phyloP scores from a whole-genome alignment of 1,140 invertebrate species.

The Eufriesea mexicana region DNA sequence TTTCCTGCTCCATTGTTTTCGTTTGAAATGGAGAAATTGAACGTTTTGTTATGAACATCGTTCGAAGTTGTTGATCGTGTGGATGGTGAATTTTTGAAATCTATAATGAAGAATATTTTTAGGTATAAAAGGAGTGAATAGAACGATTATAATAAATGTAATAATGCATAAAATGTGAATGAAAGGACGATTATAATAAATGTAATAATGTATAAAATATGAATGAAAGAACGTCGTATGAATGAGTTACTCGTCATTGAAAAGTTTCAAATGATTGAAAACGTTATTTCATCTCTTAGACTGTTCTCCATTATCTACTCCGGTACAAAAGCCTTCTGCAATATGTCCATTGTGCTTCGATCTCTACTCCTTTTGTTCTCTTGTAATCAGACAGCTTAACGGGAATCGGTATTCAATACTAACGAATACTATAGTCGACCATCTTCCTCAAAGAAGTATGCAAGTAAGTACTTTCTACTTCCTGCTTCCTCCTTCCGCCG shows the following conservation, averaged over 20 bases:
- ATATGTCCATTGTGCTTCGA: slow-evolving; percentile 16
- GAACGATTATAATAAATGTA: too few species aligned
- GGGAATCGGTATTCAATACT: slow-evolving; percentile 17
- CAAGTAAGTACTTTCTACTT: not conserved
- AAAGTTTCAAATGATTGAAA: not conserved
- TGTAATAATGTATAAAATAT: not conserved
- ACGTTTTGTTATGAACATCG: not conserved
- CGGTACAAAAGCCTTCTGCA: not conserved
- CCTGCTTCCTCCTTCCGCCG: too few species aligned
- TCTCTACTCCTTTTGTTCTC: slow-evolving; percentile 17
- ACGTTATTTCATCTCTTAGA: not conserved
- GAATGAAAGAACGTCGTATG: not conserved
- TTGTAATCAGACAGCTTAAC: slow-evolving; percentile 42
- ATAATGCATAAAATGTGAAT: not conserved
- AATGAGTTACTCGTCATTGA: not conserved
- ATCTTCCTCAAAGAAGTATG: not conserved
- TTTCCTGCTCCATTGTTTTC: not conserved
- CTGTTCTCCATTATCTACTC: slow-evolving; percentile 17
- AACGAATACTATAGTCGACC: slow-evolving; percentile 14
- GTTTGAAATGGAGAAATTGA: not conserved
- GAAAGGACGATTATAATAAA: not conserved
- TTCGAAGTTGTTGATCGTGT: not conserved
- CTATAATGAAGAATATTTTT: not conserved
- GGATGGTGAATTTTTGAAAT: not conserved
- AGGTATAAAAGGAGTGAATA: not conserved